A percentile compares a stretch with the other conserved stretches of the same genome.
These are phyloP conservation scores for Pelodytes ibericus DNA, from an alignment of 2,797 vertebrate genomes.

Conservation along the genomic window DNA sequence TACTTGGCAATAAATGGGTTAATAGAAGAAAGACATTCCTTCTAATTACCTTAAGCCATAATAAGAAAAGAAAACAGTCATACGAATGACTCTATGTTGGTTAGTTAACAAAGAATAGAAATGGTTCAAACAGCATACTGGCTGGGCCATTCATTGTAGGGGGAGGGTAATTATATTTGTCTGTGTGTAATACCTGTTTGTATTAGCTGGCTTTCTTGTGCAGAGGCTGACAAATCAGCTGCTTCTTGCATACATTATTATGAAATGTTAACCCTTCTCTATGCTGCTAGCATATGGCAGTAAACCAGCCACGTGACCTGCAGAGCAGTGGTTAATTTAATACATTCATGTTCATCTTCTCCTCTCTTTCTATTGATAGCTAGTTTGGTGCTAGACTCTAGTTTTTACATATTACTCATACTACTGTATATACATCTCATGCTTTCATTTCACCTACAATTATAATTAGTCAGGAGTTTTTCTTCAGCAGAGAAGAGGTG, in stretches of 20 bases:
- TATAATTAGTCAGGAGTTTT: constrained; percentile 18
- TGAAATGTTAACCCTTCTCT: constrained; percentile 20
- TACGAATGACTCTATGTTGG: too few species aligned
- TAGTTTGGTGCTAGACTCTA: background rate
- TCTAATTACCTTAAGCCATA: too few species aligned
- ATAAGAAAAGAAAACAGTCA: too few species aligned
- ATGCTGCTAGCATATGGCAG: background rate
- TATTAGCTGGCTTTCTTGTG: constrained; percentile 12
- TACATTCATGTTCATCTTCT: background rate
- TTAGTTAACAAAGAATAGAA: background rate
- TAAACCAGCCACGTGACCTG: background rate
- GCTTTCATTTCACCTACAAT: constrained; percentile 1
- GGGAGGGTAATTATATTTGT: constrained; percentile 18
- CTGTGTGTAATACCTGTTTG: constrained; percentile 1
- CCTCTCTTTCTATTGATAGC: constrained; percentile 5
- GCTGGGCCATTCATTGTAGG: background rate
- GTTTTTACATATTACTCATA: constrained; percentile 21
- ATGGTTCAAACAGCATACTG: background rate
- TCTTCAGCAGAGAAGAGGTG: background rate
- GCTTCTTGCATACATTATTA: constrained; percentile 20
- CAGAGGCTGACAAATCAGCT: constrained; percentile 24
- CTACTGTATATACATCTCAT: background rate
- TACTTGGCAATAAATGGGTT: background rate
- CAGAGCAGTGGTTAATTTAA: background rate
- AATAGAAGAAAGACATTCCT: background rate